Evolutionary conservation across 2,888 invertebrate genomes (phyloP), one percentile per base, ranked within the genome.

Genomic region (Drosophila subquinaria): DNA sequence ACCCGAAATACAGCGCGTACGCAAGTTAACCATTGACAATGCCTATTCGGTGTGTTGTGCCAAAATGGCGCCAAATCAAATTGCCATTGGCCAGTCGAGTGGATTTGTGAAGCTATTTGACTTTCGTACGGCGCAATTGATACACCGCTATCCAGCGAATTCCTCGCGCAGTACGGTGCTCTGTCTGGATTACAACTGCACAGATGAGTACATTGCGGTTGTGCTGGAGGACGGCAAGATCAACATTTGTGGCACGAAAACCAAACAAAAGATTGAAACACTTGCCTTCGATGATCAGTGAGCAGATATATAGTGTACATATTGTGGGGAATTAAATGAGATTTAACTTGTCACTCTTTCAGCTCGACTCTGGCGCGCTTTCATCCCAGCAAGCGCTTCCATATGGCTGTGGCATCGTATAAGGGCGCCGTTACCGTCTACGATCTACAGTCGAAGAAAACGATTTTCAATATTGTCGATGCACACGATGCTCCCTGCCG

Each of bases 331-430:
- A 11, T 30, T 5, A 9, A 36, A 23, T 23, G 15, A 0, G 2
- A 6, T 15, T 17, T 17, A 8, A 1, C 6, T 30, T 17, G 13
- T 4, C 17, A 6, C 4, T 8, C 10, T 55, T 48, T 0, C 62
- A 93, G 92, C 50, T 90, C 92, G 4, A 92, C 92, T 3, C 68
- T 93, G 42, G 89, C 91, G 0, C 91, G 92, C 3, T 93, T 93
- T 72, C 92, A 93, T 89, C 92, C 93, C 1, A 81, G 75, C 10
- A 93, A 92, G 70, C 90, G 92, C 0, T 92, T 92, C 35, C 90
- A 91, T 8, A 64, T 93, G 13, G 84, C 91, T 0, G 78, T 92
- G 42, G 92, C 91, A 20, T 92, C 92, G 0, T 92, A 90, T 48
- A 92, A 90, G 45, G 93, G 93, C 2, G 81, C 89, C 0, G 91